Conservation (phyloP, 2,888 invertebrate species). For the Cylloceria caligata region DNA sequence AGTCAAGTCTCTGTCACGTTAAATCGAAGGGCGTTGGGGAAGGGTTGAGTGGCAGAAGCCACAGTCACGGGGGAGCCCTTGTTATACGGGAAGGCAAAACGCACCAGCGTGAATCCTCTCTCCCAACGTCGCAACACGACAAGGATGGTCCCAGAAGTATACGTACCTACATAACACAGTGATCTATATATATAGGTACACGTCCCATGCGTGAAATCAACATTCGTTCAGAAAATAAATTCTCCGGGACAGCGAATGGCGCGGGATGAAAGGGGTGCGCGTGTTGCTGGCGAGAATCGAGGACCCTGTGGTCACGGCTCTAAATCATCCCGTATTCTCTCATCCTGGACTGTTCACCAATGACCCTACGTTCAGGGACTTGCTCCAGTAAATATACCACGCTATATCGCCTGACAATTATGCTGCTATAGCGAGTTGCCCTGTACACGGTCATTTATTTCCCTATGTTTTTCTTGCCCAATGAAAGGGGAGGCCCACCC, state of each 20-base stretch:
- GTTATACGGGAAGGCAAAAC: conserved; percentile 50
- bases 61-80: conserved; percentile 61
- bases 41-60: conserved; percentile 31
- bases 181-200: conserved; percentile 4
- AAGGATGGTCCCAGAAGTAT: conserved; percentile 55
- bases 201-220: conserved; percentile 71
- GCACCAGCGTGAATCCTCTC: conserved; percentile 55
- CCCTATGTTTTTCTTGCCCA: not conserved
- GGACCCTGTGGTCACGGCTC: conserved; percentile 58
- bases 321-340: conserved; percentile 73
- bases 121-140: conserved; percentile 45
- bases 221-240: conserved; percentile 75
- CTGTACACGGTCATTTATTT: conserved; percentile 6
- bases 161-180: conserved; percentile 8
- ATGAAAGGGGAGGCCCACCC: no score
- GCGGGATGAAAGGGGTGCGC: conserved; percentile 30
- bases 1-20: conserved; percentile 44
- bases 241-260: conserved; percentile 63
- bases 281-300: conserved; percentile 49
- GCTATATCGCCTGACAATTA: conserved; percentile 52
- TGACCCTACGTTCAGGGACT: conserved; percentile 29
- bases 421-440: not conserved
- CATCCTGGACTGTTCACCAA: conserved; percentile 37
- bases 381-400: conserved; percentile 30
- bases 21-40: conserved; percentile 59